These are phyloP conservation scores for Leptinotarsa defecta DNA, from an alignment of 1,140 invertebrate species.

Conservation along the genomic window DNA sequence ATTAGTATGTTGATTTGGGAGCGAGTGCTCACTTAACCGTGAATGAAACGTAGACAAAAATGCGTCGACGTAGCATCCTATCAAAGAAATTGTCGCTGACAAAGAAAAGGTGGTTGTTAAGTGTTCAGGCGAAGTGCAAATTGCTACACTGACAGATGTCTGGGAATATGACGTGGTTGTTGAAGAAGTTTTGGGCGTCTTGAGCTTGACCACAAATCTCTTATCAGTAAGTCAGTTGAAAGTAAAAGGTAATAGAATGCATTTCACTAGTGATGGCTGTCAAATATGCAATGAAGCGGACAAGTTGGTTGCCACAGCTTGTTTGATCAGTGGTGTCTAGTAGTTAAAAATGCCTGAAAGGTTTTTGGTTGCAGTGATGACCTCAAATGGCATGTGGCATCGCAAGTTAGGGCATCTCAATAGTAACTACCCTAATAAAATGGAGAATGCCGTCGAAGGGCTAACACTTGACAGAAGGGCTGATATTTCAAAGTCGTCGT, in stretches of 20 bases:
- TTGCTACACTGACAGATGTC: not conserved
- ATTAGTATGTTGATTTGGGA: slow-evolving; percentile 47
- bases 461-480: not conserved
- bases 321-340: not conserved
- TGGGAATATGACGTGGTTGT: not conserved
- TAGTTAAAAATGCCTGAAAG: not conserved
- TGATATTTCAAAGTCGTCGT: not conserved
- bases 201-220: slow-evolving; percentile 34
- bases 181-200: slow-evolving; percentile 37
- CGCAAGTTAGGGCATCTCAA: not conserved
- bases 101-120: slow-evolving; percentile 16
- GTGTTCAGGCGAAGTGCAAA: slow-evolving; percentile 15
- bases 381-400: not conserved
- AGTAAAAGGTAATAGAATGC: slow-evolving; percentile 29
- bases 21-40: slow-evolving; percentile 44
- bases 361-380: not conserved
- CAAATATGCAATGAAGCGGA: not conserved
- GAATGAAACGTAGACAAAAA: slow-evolving; percentile 34
- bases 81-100: slow-evolving; percentile 31
- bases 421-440: not conserved
- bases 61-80: not conserved
- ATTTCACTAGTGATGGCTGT: not conserved
- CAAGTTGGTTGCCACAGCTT: not conserved
- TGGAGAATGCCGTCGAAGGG: not conserved
- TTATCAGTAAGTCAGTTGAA: slow-evolving; percentile 32